A percentile compares a stretch with the other conserved stretches of the same genome.
phyloP scores from a whole-genome alignment of 2,797 vertebrate genomes.

The Rhodeus uyekii region DNA sequence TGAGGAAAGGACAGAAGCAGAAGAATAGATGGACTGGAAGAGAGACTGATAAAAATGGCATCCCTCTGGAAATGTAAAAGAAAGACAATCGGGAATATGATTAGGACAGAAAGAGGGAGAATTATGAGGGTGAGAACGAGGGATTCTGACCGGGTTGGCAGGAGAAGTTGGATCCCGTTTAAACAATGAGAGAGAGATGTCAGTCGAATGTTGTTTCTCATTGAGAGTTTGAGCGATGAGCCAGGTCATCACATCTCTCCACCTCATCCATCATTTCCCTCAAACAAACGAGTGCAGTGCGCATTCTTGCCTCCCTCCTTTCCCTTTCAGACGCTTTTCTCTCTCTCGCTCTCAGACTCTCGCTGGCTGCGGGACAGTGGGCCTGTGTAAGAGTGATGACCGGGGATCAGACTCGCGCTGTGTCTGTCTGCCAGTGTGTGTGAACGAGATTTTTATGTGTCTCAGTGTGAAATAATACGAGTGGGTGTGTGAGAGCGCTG shows the following conservation, averaged over 20 bases:
- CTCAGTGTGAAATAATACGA: conserved; percentile 30
- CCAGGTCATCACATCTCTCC: conserved; percentile 82
- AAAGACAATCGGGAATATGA: conserved; percentile 14
- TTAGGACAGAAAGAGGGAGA: conserved; percentile 16
- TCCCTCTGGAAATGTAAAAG: conserved; percentile 6
- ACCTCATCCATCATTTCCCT: conserved; percentile 85
- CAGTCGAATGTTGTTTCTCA: conserved; percentile 78
- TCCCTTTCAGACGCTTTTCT: conserved; percentile 56
- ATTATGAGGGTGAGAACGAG: conserved; percentile 21
- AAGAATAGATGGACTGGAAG: conserved; percentile 24
- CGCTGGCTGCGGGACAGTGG: conserved; percentile 53
- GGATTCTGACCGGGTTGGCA: not conserved
- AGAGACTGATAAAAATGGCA: conserved; percentile 15
- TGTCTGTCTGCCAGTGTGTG: conserved; percentile 42
- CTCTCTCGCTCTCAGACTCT: conserved; percentile 22
- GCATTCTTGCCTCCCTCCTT: conserved; percentile 74
- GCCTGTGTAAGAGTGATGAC: conserved; percentile 49
- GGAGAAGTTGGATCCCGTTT: conserved; percentile 11
- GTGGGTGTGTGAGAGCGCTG: conserved; percentile 34
- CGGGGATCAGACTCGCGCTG: conserved; percentile 49
- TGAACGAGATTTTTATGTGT: conserved; percentile 35
- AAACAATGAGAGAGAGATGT: conserved; percentile 63
- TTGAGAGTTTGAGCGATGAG: conserved; percentile 85
- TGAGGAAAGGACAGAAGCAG: conserved; percentile 3
- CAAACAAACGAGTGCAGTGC: conserved; percentile 68